Evolutionary conservation across 2,888 invertebrate genomes (phyloP).

Genomic region (Mechanitis messenoides): DNA sequence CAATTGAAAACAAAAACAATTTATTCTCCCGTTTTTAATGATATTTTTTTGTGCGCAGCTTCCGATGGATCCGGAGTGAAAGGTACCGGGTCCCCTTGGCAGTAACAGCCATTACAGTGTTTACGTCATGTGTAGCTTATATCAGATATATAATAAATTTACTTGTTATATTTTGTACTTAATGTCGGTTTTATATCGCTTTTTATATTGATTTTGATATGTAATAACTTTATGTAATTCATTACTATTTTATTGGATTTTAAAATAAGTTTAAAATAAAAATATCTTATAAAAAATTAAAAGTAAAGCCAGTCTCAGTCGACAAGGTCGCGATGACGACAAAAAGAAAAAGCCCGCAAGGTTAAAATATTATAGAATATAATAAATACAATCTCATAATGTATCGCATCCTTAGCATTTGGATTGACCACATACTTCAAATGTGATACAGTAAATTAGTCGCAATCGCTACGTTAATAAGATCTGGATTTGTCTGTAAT

Average conservation of each 20-base stretch:
- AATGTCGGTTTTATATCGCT: too few relatives aligned
- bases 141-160: neutral
- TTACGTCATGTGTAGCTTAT: neutral
- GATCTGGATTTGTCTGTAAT: conserved; percentile 5
- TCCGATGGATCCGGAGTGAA: conserved; percentile 2
- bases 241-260: too few relatives aligned
- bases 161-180: too few relatives aligned
- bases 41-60: neutral
- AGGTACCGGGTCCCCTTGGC: neutral
- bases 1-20: neutral
- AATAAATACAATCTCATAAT: conserved; percentile 1
- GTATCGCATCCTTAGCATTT: conserved; percentile 7
- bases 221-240: too few relatives aligned
- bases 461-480: neutral
- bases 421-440: conserved; percentile 1
- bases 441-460: neutral
- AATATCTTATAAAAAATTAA: too few relatives aligned
- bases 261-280: too few relatives aligned
- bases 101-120: neutral
- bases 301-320: too few relatives aligned
- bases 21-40: neutral
- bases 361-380: neutral
- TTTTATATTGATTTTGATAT: too few relatives aligned
- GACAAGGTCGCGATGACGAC: neutral
- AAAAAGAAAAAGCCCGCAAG: conserved; percentile 1